Conservation (phyloP, 1,140 invertebrate genomes). For the Hypothenemus hampei region DNA sequence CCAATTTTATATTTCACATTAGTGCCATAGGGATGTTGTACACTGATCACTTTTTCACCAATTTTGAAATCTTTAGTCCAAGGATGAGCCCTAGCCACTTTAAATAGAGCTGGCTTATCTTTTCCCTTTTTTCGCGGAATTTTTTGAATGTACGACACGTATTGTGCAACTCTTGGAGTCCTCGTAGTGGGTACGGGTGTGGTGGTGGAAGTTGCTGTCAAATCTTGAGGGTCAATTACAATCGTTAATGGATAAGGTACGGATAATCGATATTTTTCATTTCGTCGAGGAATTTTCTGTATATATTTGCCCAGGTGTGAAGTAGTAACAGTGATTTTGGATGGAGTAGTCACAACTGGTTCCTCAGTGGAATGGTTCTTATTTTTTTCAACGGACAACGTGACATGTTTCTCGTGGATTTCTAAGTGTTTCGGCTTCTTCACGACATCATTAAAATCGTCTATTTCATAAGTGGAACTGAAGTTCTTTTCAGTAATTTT, state of each 20-base stretch:
- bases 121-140: slow-evolving; percentile 7
- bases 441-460: background rate
- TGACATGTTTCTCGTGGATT: background rate
- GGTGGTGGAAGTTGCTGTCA: slow-evolving; percentile 10
- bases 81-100: slow-evolving; percentile 9
- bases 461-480: background rate
- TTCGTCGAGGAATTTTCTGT: slow-evolving; percentile 19
- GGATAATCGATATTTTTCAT: slow-evolving; percentile 1
- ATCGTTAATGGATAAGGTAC: slow-evolving; percentile 16
- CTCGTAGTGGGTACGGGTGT: background rate
- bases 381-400: background rate
- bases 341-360: too few relatives aligned
- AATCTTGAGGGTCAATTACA: slow-evolving; percentile 17
- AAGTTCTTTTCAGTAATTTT: too few relatives aligned
- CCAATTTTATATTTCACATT: slow-evolving; percentile 5
- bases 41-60: background rate
- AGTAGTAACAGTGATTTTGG: background rate
- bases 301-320: too few relatives aligned
- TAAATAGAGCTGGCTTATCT: background rate
- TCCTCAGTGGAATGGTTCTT: background rate
- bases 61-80: slow-evolving; percentile 6
- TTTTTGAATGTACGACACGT: slow-evolving; percentile 16
- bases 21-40: slow-evolving; percentile 1
- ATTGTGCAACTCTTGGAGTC: background rate
- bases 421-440: background rate